Percentiles rank a stretch among this genome's conserved stretches.
phyloP scores from a whole-genome alignment of 2,888 invertebrate genomes.

The Augiades crinisus region DNA sequence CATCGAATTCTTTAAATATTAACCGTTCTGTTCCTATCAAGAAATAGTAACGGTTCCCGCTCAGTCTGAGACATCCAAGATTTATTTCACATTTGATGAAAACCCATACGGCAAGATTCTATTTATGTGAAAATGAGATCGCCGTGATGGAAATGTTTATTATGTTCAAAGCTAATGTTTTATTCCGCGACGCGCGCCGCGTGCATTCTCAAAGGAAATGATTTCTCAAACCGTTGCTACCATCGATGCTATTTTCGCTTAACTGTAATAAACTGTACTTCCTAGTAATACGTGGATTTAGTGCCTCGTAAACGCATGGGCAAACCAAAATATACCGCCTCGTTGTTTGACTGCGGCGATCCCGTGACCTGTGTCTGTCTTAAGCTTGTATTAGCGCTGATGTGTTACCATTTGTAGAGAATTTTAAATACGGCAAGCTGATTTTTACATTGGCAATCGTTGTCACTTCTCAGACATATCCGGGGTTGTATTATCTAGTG shows the following conservation, averaged over 20 bases:
- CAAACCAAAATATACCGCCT: neutral
- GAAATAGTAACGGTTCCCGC: constrained; percentile 7
- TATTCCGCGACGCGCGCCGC: constrained; percentile 14
- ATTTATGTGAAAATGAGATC: constrained; percentile 21
- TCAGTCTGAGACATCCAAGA: neutral
- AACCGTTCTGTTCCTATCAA: neutral
- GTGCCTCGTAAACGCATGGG: neutral
- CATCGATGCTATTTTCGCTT: constrained; percentile 47
- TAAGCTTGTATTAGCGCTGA: no score
- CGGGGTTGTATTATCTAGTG: no score
- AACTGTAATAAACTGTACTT: constrained; percentile 37
- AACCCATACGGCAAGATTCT: constrained; percentile 19
- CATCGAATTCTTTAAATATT: neutral
- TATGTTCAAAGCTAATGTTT: constrained; percentile 25
- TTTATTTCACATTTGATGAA: constrained; percentile 9
- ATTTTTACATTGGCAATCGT: no score
- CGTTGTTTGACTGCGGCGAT: no score
- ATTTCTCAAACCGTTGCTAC: constrained; percentile 42
- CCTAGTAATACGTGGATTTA: constrained; percentile 6
- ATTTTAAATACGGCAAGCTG: no score
- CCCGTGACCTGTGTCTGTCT: no score
- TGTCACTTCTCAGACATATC: no score
- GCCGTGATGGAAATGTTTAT: constrained; percentile 23
- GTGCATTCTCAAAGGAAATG: constrained; percentile 40
- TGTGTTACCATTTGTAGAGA: no score